phyloP scores from a whole-genome alignment of 2,888 invertebrate genomes.

The Lapara coniferarum region DNA sequence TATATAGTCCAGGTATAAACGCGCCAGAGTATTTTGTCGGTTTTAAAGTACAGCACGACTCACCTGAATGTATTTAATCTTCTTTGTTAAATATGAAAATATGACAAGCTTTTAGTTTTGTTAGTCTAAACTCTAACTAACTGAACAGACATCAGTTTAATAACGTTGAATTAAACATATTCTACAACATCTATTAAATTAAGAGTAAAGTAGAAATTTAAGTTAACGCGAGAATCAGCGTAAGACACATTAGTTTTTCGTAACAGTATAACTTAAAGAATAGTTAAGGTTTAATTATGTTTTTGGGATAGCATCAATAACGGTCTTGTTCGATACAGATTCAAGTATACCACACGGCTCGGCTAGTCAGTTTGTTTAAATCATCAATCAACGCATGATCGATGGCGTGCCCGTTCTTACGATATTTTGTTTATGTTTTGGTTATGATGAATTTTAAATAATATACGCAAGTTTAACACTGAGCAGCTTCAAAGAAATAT shows the following conservation, averaged over 20 bases:
- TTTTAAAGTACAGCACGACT: too few relatives aligned
- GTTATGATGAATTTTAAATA: constrained; percentile 31
- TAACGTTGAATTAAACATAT: too few relatives aligned
- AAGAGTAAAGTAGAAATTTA: too few relatives aligned
- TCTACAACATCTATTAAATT: too few relatives aligned
- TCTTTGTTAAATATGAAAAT: too few relatives aligned
- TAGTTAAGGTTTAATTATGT: neutral
- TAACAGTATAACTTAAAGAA: neutral
- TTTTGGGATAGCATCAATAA: constrained; percentile 9
- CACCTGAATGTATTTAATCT: too few relatives aligned
- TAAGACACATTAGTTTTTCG: neutral
- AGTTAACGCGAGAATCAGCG: too few relatives aligned
- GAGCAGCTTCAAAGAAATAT: neutral
- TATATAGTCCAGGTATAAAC: too few relatives aligned
- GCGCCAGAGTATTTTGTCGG: too few relatives aligned
- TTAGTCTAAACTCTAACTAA: too few relatives aligned
- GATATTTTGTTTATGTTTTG: constrained; percentile 38
- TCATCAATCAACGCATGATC: constrained; percentile 43
- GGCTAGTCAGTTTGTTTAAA: constrained; percentile 45
- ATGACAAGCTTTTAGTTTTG: too few relatives aligned
- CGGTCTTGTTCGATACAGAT: constrained; percentile 14
- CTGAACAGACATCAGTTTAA: too few relatives aligned
- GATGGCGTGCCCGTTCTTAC: constrained; percentile 40
- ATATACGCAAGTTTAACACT: neutral
- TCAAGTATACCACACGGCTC: constrained; percentile 1